Evolutionary conservation across 2,113 vertebrate species (phyloP).

Genomic region (Fukomys damarensis): DNA sequence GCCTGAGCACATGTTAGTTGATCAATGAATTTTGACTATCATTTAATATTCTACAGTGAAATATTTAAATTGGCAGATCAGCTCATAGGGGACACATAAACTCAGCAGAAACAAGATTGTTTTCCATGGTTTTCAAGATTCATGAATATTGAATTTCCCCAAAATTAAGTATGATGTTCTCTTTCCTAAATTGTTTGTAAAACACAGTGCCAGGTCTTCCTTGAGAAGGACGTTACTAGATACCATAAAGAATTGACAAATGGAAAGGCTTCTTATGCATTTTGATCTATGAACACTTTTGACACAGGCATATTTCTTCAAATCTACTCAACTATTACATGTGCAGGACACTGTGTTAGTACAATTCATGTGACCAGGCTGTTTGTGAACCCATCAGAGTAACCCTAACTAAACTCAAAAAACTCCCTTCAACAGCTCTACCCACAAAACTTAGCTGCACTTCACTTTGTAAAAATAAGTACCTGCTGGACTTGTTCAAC

Average conservation of each 20-base stretch:
- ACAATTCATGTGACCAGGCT: not conserved
- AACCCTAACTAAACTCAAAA: not conserved
- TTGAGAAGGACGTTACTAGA: not conserved
- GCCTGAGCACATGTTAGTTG: not conserved
- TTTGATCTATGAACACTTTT: not conserved
- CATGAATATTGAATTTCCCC: conserved; percentile 67
- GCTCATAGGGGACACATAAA: not conserved
- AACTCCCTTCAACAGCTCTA: not conserved
- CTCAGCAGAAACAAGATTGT: conserved; percentile 50
- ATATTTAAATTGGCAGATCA: not conserved
- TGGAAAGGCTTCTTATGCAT: not conserved
- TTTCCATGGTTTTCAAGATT: conserved; percentile 45
- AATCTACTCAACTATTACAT: not conserved
- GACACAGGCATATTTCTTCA: not conserved
- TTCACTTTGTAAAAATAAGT: not conserved
- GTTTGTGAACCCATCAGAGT: not conserved
- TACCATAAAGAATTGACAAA: not conserved
- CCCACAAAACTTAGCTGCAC: not conserved
- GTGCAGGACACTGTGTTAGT: not conserved
- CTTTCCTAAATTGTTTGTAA: conserved; percentile 69
- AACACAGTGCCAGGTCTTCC: conserved; percentile 59
- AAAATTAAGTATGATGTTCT: conserved; percentile 68
- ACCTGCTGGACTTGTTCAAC: no score
- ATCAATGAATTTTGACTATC: not conserved
- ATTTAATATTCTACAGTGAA: conserved; percentile 2